Conservation (phyloP, 1,140 invertebrate genomes). For the Brachionus koreanus region DNA sequence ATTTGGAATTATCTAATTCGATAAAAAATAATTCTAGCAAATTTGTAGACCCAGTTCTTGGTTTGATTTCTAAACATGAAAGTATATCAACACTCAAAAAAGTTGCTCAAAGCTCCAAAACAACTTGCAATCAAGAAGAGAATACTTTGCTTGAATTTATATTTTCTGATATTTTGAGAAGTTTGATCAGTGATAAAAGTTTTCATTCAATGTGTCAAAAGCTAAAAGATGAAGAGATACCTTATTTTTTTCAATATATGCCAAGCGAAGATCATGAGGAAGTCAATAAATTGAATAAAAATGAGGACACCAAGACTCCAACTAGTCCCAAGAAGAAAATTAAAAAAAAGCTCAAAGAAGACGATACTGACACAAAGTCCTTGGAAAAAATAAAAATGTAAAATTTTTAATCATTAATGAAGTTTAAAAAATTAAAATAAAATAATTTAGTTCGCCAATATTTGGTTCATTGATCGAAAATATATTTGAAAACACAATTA, state of each 20-base stretch:
- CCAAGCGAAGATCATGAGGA: background rate
- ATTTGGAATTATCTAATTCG: conserved; percentile 52
- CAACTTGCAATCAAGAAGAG: conserved; percentile 33
- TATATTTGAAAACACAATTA: conserved; percentile 55
- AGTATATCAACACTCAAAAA: background rate
- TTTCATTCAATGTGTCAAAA: conserved; percentile 53
- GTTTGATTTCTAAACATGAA: background rate
- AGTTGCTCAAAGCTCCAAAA: background rate
- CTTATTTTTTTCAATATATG: conserved; percentile 49
- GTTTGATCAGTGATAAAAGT: conserved; percentile 53
- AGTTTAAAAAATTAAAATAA: conserved; percentile 44
- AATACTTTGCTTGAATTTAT: conserved; percentile 34
- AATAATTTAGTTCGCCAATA: conserved; percentile 48
- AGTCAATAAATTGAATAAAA: background rate
- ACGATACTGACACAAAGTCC: background rate
- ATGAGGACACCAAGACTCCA: background rate
- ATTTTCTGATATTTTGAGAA: conserved; percentile 47
- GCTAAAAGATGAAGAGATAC: conserved; percentile 52
- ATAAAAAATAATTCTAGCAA: conserved; percentile 45
- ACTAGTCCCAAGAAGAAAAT: background rate
- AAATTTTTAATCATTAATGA: background rate
- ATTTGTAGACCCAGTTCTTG: conserved; percentile 5
- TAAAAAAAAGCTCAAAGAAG: background rate
- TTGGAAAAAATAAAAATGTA: conserved; percentile 10
- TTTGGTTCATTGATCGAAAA: conserved; percentile 53